A percentile compares a stretch with the other conserved stretches of the same genome.
These are phyloP conservation scores for Zaprionus nigranus DNA, from an alignment of 1,140 invertebrate genomes.

Conservation along the genomic window DNA sequence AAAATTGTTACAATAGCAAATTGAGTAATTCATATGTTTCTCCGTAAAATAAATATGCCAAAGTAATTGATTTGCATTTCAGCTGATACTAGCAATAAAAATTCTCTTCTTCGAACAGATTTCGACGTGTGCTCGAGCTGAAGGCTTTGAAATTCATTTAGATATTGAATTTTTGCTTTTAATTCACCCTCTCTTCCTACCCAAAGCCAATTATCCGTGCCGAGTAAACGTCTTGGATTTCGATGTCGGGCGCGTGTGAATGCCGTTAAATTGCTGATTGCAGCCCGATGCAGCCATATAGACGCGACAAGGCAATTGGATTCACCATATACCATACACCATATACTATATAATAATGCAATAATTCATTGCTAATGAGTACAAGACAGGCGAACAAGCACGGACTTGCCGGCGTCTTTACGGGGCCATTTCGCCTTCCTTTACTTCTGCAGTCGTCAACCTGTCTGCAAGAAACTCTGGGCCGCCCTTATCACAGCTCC, in stretches of 20 bases:
- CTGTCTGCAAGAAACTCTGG: slow-evolving; percentile 50
- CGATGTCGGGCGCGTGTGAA: slow-evolving; percentile 60
- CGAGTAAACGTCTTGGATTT: slow-evolving; percentile 46
- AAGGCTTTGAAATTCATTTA: not conserved
- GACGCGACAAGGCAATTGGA: not conserved
- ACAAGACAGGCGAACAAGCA: slow-evolving; percentile 58
- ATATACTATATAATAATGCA: slow-evolving; percentile 26
- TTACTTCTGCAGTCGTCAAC: slow-evolving; percentile 45
- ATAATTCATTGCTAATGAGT: slow-evolving; percentile 31
- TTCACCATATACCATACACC: slow-evolving; percentile 4
- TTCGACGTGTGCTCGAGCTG: not conserved
- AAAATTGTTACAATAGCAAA: not conserved
- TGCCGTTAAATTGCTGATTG: slow-evolving; percentile 50
- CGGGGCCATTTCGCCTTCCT: slow-evolving; percentile 64
- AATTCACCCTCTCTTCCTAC: not conserved
- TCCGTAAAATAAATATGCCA: not conserved
- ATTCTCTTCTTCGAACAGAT: not conserved
- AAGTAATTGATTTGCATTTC: not conserved
- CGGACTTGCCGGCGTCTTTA: slow-evolving; percentile 12
- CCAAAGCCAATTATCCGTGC: not conserved
- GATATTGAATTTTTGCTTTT: not conserved
- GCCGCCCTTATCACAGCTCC: not conserved
- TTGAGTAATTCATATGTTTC: not conserved
- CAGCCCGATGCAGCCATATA: slow-evolving; percentile 10
- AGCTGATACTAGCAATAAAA: not conserved